These are phyloP conservation scores for Monarcha castaneiventris DNA, from an alignment of 2,113 vertebrate species.

Conservation along the genomic window DNA sequence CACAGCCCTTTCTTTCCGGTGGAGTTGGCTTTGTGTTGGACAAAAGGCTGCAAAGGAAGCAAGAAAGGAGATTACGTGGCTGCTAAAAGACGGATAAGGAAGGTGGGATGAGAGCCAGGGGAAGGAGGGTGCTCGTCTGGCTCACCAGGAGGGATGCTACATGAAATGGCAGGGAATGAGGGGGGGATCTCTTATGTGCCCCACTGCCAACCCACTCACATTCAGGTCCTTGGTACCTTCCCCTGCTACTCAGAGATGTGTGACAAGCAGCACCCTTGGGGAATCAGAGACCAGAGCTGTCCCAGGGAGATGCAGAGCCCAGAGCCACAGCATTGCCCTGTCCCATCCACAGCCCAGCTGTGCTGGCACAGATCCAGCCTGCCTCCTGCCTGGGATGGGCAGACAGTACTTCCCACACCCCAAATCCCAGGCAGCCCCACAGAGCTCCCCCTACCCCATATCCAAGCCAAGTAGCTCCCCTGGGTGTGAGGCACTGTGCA, in stretches of 20 bases:
- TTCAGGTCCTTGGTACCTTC: background rate
- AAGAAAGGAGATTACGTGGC: constrained; percentile 11
- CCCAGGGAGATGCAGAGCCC: background rate
- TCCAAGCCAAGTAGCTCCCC: no score
- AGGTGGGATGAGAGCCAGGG: background rate
- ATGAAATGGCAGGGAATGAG: background rate
- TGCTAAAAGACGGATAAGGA: background rate
- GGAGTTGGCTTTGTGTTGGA: background rate
- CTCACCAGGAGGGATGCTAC: background rate
- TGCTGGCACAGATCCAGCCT: background rate
- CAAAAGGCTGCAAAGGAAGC: constrained; percentile 22
- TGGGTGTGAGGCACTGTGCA: background rate
- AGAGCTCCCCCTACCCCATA: background rate
- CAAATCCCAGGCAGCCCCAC: background rate
- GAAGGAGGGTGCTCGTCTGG: background rate
- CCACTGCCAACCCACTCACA: background rate
- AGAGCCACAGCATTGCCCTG: background rate
- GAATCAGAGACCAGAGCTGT: background rate
- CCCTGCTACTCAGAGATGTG: rapidly evolving
- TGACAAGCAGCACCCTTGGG: background rate
- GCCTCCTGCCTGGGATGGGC: background rate
- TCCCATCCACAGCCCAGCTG: background rate
- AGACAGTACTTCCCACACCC: background rate
- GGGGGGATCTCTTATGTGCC: background rate
- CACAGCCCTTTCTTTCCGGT: background rate